Evolutionary conservation across 2,113 vertebrate genomes (phyloP).

Genomic region (Rhinoptilus africanus): DNA sequence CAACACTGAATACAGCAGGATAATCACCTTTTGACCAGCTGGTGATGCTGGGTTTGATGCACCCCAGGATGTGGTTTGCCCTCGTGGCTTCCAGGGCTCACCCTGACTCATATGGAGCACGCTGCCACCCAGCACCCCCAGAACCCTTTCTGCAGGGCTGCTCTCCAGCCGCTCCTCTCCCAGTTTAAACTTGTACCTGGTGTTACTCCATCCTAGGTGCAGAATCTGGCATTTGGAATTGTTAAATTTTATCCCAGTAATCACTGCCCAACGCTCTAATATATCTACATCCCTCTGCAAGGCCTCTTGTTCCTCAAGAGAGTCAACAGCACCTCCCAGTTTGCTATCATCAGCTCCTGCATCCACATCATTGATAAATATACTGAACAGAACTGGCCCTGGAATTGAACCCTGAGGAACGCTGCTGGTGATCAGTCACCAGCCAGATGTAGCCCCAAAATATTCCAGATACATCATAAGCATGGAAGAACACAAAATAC

Average conservation of each 20-base stretch:
- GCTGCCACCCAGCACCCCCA: neutral
- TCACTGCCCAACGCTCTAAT: neutral
- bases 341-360: neutral
- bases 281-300: neutral
- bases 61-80: neutral
- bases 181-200: neutral
- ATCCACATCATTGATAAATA: neutral
- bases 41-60: too few species aligned
- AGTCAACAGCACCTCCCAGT: neutral
- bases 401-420: neutral
- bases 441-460: neutral
- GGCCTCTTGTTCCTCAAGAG: neutral
- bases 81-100: neutral
- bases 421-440: neutral
- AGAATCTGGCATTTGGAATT: neutral
- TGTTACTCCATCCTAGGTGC: neutral
- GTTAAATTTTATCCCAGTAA: neutral
- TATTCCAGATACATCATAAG: neutral
- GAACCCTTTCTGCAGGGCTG: neutral
- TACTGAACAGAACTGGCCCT: neutral
- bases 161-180: neutral
- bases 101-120: neutral
- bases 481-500: neutral
- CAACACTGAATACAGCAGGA: too few species aligned
- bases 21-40: neutral